phyloP scores from a whole-genome alignment of 1,140 invertebrate genomes.

The Adelges cooleyi region DNA sequence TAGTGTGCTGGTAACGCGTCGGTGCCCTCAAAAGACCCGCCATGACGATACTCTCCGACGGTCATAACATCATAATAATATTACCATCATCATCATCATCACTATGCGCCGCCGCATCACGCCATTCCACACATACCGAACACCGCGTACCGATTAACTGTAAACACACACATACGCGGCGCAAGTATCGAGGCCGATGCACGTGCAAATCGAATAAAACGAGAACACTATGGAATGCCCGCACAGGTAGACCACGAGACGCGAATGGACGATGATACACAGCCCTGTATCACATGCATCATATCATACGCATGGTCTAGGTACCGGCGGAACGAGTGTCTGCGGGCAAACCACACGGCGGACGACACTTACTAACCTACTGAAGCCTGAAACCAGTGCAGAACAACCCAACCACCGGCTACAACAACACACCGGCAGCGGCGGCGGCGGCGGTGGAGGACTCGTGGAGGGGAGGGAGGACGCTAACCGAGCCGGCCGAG shows the following conservation, averaged over 20 bases:
- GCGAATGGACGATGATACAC: background rate
- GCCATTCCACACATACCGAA: background rate
- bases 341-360: background rate
- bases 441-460: background rate
- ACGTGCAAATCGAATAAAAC: background rate
- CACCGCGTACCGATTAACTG: background rate
- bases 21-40: slow-evolving; percentile 41
- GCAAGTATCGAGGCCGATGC: too few species aligned
- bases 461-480: slow-evolving; percentile 4
- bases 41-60: background rate
- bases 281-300: background rate
- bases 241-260: background rate
- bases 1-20: slow-evolving; percentile 35
- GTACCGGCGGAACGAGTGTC: background rate
- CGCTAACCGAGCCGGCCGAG: background rate
- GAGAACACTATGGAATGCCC: background rate
- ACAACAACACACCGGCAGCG: background rate
- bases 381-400: slow-evolving; percentile 26
- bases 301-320: too few species aligned
- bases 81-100: too few species aligned
- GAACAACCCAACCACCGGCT: background rate
- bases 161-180: too few species aligned
- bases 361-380: slow-evolving; percentile 27
- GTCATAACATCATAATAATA: background rate
- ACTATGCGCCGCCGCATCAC: too few species aligned